Evolutionary conservation across 2,113 vertebrate genomes (phyloP), one percentile per base, ranked within the genome.

Genomic region (Procavia capensis): DNA sequence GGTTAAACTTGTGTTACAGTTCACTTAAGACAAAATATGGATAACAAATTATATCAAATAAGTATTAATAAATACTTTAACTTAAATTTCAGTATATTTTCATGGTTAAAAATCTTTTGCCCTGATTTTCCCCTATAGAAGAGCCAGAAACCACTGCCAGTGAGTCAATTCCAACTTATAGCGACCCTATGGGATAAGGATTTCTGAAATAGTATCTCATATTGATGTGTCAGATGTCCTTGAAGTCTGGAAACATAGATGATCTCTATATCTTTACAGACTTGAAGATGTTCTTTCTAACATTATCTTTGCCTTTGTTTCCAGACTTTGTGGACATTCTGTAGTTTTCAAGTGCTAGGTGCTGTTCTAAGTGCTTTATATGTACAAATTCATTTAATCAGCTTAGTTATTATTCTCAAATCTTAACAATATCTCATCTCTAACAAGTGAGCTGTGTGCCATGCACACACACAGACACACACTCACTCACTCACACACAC

Each of bases 371-470:
- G 39, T 64, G 22, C 41, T 93, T 87, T 75, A 54, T 1, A 45
- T 25, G 2, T 16, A 74, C 68, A 36, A n/a, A 31, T 92, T 74
- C 16, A 82, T 47, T 84, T 94, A 76, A 27, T 39, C 19, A 76
- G 29, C 36, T 93, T 81, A 4, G 11, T 45, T 95, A 80, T 5
- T 82, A 70, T 94, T 95, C 34, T 90, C n/a, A 95, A 31, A 90
- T n/a, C 16, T 93, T 76, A 64, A 63, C 25, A 81, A 29, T 11
- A 59, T 31, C n/a, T 91, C 27, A 41, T 16, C 4, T n/a, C 43
- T 50, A 75, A 25, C 14, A 79, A 86, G 17, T 83, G 36, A 93
- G 25, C n/a, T n/a, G n/a, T n/a, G n/a, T n/a, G n/a, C n/a, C n/a
- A 45, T 2, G 9, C 24, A 8, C 22, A 22, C 2, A 36, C n/a